Conservation (phyloP, 2,113 vertebrate genomes). For the Fulmarus glacialis region DNA sequence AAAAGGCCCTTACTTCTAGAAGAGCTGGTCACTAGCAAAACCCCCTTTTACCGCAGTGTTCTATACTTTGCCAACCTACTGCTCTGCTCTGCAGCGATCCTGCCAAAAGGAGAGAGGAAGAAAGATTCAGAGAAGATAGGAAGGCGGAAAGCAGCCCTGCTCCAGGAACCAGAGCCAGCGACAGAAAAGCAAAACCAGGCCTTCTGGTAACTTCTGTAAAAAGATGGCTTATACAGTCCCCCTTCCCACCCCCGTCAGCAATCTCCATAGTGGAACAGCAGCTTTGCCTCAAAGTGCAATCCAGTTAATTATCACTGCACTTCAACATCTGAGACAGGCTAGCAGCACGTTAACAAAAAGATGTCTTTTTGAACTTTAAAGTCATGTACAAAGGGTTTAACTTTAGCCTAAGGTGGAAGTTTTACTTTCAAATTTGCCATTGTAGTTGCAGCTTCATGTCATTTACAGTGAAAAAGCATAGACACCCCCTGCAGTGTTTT, state of each 20-base stretch:
- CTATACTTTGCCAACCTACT: constrained; percentile 99
- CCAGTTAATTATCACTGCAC: constrained; percentile 42
- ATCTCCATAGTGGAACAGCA: neutral
- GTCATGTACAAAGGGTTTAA: constrained; percentile 35
- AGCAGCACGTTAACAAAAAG: neutral
- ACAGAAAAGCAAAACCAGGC: constrained; percentile 69
- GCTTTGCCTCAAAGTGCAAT: constrained; percentile 9
- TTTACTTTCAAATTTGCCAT: constrained; percentile 46
- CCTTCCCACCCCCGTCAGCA: neutral
- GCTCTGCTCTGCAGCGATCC: constrained; percentile 99
- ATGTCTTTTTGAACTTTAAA: constrained; percentile 43
- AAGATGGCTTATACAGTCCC: neutral
- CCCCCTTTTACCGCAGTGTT: constrained; percentile 92
- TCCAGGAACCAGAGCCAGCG: constrained; percentile 38
- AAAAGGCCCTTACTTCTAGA: constrained; percentile 87
- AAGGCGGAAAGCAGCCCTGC: constrained; percentile 34
- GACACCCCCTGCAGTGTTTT: constrained; percentile 14
- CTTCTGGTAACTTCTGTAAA: constrained; percentile 52
- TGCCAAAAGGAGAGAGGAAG: constrained; percentile 86
- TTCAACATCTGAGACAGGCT: neutral
- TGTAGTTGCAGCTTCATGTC: constrained; percentile 7
- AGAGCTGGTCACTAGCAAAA: constrained; percentile 79
- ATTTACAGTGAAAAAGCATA: neutral
- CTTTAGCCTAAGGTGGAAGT: constrained; percentile 44
- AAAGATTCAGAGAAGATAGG: constrained; percentile 77